Percentiles rank a stretch among this genome's conserved stretches.
Conservation (phyloP, 37 sponge, comb jelly and placozoan genomes). For the Theonella swinhoei region DNA sequence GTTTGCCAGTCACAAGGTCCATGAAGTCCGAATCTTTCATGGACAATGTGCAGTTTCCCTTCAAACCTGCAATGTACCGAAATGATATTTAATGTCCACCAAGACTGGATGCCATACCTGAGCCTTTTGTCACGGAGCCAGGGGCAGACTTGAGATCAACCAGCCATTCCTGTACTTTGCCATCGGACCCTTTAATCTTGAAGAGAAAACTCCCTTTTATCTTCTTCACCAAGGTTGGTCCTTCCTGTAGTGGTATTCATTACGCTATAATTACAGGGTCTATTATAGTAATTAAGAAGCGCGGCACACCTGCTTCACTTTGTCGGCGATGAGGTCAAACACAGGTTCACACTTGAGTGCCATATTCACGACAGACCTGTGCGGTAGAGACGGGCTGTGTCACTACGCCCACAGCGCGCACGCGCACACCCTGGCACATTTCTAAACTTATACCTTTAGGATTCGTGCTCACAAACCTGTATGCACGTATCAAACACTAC, state of each 20-base stretch:
- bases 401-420: too few species aligned
- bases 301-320: conserved; percentile 28
- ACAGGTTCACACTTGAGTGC: conserved; percentile 37
- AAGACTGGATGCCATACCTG: conserved; percentile 25
- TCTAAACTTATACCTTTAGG: not conserved
- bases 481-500: not conserved
- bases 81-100: not conserved
- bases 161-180: conserved; percentile 59
- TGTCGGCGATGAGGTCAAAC: conserved; percentile 54
- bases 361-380: not conserved
- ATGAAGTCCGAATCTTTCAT: conserved; percentile 84
- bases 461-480: not conserved
- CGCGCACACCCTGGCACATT: too few species aligned
- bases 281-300: not conserved
- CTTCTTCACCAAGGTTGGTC: conserved; percentile 81
- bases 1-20: conserved; percentile 86
- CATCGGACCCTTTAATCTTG: conserved; percentile 65
- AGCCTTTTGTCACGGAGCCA: conserved; percentile 76
- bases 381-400: too few species aligned
- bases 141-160: conserved; percentile 82
- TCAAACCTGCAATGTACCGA: conserved; percentile 36
- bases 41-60: conserved; percentile 79
- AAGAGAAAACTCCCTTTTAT: conserved; percentile 83
- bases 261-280: too few species aligned
- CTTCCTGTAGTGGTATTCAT: conserved; percentile 71